A percentile compares a stretch with the other conserved stretches of the same genome.
Evolutionary conservation across 2,888 invertebrate species (phyloP).

Genomic region (Zootermopsis nevadensis): DNA sequence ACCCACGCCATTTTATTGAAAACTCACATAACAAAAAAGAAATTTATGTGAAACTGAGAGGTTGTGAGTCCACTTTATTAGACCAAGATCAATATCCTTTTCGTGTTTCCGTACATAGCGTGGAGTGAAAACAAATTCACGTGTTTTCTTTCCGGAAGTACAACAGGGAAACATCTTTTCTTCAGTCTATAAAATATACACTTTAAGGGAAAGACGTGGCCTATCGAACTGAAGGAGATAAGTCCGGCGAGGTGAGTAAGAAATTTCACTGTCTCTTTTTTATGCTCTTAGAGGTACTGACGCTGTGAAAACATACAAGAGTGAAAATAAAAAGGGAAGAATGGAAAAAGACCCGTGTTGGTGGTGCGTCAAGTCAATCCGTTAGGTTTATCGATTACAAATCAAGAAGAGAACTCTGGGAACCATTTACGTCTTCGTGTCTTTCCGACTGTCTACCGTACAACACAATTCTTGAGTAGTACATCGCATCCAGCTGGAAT

Average conservation of each 20-base stretch:
- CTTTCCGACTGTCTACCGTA: background rate
- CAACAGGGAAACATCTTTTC: background rate
- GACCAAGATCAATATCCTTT: too few species aligned
- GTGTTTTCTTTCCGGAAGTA: background rate
- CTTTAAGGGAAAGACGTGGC: background rate
- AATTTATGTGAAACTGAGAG: too few species aligned
- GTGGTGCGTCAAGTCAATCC: background rate
- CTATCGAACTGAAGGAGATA: background rate
- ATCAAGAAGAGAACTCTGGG: conserved; percentile 24
- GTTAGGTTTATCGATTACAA: conserved; percentile 15
- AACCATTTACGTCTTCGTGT: conserved; percentile 13
- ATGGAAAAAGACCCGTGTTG: background rate
- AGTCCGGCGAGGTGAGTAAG: background rate
- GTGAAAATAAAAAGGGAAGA: background rate
- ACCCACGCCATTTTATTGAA: too few species aligned
- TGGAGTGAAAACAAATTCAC: background rate
- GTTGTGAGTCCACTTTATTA: too few species aligned
- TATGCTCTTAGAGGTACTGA: background rate
- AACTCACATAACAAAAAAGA: too few species aligned
- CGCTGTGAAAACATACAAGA: background rate
- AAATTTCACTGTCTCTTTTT: background rate
- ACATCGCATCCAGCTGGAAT: background rate
- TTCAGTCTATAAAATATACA: background rate
- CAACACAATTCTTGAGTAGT: background rate
- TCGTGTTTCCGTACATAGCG: too few species aligned